A percentile compares a stretch with the other conserved stretches of the same genome.
Conservation (phyloP, 2,113 vertebrate genomes). For the Megaptera novaeangliae region DNA sequence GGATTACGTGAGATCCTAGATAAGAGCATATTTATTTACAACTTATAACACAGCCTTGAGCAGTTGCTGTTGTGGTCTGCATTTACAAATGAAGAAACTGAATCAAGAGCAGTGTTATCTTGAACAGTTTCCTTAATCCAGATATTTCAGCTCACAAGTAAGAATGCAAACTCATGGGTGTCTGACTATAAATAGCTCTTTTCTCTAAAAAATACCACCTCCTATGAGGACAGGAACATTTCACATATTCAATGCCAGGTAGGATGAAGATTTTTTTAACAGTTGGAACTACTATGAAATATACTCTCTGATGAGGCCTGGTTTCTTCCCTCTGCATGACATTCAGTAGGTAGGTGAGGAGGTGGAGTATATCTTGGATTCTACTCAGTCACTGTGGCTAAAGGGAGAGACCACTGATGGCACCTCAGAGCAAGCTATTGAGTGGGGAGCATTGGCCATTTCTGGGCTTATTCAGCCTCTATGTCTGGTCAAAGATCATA, state of each 20-base stretch:
- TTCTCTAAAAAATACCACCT: not conserved
- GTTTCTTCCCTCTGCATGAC: not conserved
- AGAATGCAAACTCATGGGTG: not conserved
- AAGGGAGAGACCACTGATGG: not conserved
- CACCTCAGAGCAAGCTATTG: not conserved
- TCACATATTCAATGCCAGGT: not conserved
- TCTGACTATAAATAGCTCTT: not conserved
- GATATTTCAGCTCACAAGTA: not conserved
- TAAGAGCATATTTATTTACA: not conserved
- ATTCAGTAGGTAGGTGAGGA: not conserved
- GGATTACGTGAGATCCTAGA: not conserved
- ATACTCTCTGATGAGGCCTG: not conserved
- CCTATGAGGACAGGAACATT: not conserved
- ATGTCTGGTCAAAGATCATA: not conserved
- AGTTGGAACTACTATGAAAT: not conserved
- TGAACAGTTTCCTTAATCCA: not conserved
- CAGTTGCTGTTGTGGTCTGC: not conserved
- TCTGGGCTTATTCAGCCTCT: not conserved
- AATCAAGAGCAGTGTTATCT: not conserved
- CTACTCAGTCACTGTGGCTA: not conserved
- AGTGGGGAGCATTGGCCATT: not conserved
- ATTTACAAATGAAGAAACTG: not conserved
- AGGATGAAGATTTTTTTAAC: not conserved
- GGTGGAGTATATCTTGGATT: not conserved
- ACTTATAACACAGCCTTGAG: not conserved